Percentiles rank a stretch among this genome's conserved stretches.
Conservation (phyloP, 2,797 vertebrate species). For the Echiichthys vipera region DNA sequence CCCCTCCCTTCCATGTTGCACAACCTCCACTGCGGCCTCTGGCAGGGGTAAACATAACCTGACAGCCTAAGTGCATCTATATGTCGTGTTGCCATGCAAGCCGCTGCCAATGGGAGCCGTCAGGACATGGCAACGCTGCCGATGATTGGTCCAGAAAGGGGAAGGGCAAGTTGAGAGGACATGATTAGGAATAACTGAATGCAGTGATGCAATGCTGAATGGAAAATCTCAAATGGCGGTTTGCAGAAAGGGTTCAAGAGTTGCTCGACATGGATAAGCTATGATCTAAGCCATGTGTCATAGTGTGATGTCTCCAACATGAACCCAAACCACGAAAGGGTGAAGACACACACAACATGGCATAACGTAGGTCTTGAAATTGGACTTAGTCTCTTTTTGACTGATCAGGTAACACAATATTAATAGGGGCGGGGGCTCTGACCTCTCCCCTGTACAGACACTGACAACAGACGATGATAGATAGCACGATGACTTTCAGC, state of each 20-base stretch:
- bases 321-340: slow-evolving; percentile 13
- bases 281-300: slow-evolving; percentile 9
- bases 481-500: no score
- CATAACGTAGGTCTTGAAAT: slow-evolving; percentile 1
- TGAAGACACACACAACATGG: neutral
- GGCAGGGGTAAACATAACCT: slow-evolving; percentile 54
- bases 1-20: slow-evolving; percentile 37
- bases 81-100: slow-evolving; percentile 71
- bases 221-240: slow-evolving; percentile 15
- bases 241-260: slow-evolving; percentile 21
- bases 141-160: slow-evolving; percentile 41
- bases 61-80: slow-evolving; percentile 59
- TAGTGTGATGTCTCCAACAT: slow-evolving; percentile 22
- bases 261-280: slow-evolving; percentile 12
- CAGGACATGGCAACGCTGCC: neutral
- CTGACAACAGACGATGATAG: no score
- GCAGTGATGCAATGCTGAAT: slow-evolving; percentile 25
- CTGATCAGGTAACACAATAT: neutral
- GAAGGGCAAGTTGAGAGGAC: slow-evolving; percentile 15
- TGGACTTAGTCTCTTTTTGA: slow-evolving; percentile 9
- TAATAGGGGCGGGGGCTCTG: no score
- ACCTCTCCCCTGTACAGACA: no score
- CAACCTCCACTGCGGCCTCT: slow-evolving; percentile 37
- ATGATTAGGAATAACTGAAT: slow-evolving; percentile 3
- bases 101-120: slow-evolving; percentile 11